Evolutionary conservation across 2,888 invertebrate species (phyloP).

Genomic region (Periphyllus acericola): DNA sequence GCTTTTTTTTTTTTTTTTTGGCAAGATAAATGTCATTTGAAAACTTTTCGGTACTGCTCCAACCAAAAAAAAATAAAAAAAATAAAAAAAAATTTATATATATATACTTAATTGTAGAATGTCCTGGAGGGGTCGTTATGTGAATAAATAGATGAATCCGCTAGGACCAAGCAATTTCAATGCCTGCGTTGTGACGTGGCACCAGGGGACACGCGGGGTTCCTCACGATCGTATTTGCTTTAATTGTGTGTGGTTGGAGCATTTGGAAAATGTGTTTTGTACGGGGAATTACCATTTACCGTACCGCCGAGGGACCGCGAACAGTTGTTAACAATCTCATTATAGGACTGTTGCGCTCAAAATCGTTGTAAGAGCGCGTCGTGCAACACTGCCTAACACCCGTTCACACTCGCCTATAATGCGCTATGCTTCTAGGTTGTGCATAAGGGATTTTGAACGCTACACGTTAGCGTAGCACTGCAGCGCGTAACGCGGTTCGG

Average conservation of each 20-base stretch:
- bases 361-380: background rate
- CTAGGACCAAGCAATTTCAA: constrained; percentile 16
- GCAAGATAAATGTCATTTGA: constrained; percentile 13
- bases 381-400: no score
- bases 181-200: constrained; percentile 5
- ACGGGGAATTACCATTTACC: constrained; percentile 39
- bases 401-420: no score
- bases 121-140: constrained; percentile 42
- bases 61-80: background rate
- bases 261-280: constrained; percentile 49
- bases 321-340: constrained; percentile 56
- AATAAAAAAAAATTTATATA: background rate
- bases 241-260: constrained; percentile 50
- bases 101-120: constrained; percentile 20
- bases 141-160: constrained; percentile 32
- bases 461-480: no score
- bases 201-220: background rate
- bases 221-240: constrained; percentile 35
- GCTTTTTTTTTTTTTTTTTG: background rate
- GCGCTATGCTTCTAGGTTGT: no score
- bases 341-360: constrained; percentile 19
- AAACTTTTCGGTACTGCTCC: background rate
- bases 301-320: background rate
- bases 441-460: no score
- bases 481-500: no score